Percentiles rank a stretch among this genome's conserved stretches.
Conservation (phyloP, 2,113 vertebrate genomes). For the Verasper variegatus region DNA sequence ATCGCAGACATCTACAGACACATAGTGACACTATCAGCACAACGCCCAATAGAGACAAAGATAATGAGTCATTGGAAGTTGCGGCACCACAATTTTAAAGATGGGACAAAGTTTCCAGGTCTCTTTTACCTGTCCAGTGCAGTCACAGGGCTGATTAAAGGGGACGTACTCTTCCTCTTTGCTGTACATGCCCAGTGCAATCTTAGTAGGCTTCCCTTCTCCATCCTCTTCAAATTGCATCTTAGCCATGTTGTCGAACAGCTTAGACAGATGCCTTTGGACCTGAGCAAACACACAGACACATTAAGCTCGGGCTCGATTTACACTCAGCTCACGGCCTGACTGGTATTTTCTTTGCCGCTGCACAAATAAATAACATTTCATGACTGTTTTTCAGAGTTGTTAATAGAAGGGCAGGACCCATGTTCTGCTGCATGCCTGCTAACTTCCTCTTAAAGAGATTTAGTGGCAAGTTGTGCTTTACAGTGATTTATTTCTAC, state of each 20-base stretch:
- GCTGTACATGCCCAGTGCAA: constrained; percentile 92
- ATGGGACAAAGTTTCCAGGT: neutral
- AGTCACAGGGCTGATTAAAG: constrained; percentile 91
- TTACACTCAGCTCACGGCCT: constrained; percentile 18
- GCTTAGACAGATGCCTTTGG: constrained; percentile 93
- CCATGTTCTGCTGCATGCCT: constrained; percentile 40
- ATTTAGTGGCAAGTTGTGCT: constrained; percentile 47
- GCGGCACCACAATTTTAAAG: neutral
- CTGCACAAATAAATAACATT: constrained; percentile 32
- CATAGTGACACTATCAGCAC: neutral
- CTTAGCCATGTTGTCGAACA: constrained; percentile 94
- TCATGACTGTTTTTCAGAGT: constrained; percentile 29
- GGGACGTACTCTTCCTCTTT: constrained; percentile 93
- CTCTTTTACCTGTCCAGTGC: constrained; percentile 89
- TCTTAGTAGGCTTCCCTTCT: constrained; percentile 81
- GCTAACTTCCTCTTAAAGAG: constrained; percentile 43
- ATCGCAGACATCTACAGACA: constrained; percentile 3
- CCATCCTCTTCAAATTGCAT: constrained; percentile 87
- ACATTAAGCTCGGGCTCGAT: constrained; percentile 12
- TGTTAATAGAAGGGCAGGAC: constrained; percentile 27
- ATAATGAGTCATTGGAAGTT: neutral
- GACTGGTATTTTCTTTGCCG: constrained; percentile 9
- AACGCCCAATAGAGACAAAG: constrained; percentile 4
- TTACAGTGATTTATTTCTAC: constrained; percentile 59
- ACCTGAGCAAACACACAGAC: constrained; percentile 80